These are phyloP conservation scores for Trichacis sp. DNA, from an alignment of 2,888 invertebrate species.

Conservation along the genomic window DNA sequence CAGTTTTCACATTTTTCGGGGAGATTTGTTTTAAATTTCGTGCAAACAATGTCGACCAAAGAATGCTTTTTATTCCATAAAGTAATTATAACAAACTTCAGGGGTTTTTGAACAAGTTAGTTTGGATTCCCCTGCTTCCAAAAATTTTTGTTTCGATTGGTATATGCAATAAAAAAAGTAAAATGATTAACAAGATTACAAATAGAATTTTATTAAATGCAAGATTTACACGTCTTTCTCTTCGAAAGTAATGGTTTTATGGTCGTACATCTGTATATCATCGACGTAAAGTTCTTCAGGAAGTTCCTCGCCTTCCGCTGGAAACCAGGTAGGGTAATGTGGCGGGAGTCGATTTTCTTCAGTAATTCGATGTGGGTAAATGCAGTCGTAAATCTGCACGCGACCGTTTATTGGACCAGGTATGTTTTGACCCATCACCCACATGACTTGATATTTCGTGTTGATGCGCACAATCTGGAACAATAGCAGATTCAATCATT, in stretches of 20 bases:
- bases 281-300: slow-evolving; percentile 74
- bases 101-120: too few species aligned
- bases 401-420: slow-evolving; percentile 87
- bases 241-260: slow-evolving; percentile 78
- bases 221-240: too few species aligned
- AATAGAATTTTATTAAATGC: too few species aligned
- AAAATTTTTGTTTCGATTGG: too few species aligned
- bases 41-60: slow-evolving; percentile 21
- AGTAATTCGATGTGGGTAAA: slow-evolving; percentile 73
- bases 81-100: too few species aligned
- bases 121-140: too few species aligned
- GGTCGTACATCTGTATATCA: slow-evolving; percentile 80
- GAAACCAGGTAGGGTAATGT: slow-evolving; percentile 85
- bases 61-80: neutral
- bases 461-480: slow-evolving; percentile 89
- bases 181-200: too few species aligned
- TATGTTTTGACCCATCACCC: slow-evolving; percentile 83
- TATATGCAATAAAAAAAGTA: too few species aligned
- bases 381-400: slow-evolving; percentile 85
- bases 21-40: slow-evolving; percentile 12
- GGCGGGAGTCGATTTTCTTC: slow-evolving; percentile 64
- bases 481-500: too few species aligned
- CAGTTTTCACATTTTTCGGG: slow-evolving; percentile 31
- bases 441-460: slow-evolving; percentile 93
- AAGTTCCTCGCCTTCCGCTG: slow-evolving; percentile 72